phyloP scores from a whole-genome alignment of 1,140 invertebrate species.

The Coptotermes formosanus region DNA sequence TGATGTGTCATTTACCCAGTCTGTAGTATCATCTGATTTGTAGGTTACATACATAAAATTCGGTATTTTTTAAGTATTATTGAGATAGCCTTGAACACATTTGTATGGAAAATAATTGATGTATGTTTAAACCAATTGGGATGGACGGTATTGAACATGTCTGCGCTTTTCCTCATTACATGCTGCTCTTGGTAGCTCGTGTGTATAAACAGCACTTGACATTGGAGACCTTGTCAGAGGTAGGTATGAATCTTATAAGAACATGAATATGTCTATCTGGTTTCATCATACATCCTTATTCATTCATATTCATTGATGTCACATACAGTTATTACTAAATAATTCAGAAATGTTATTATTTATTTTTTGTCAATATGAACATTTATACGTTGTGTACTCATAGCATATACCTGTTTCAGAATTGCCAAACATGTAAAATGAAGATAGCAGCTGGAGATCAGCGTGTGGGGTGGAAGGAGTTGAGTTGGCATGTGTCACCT shows the following conservation, averaged over 20 bases:
- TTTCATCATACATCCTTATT: too few species aligned
- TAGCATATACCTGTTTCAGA: slow-evolving; percentile 47
- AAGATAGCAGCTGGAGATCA: slow-evolving; percentile 74
- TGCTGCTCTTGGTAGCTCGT: background rate
- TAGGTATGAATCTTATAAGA: background rate
- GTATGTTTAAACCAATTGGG: background rate
- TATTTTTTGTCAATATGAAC: background rate
- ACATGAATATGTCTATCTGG: background rate
- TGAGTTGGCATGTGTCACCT: slow-evolving; percentile 75
- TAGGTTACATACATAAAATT: too few species aligned
- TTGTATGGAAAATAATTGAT: too few species aligned
- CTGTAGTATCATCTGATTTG: too few species aligned
- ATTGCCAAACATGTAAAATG: slow-evolving; percentile 66
- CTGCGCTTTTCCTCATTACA: background rate
- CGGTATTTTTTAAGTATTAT: too few species aligned
- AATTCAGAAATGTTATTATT: background rate
- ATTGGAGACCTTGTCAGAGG: background rate
- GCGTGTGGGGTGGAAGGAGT: slow-evolving; percentile 69
- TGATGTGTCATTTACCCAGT: too few species aligned
- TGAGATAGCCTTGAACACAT: too few species aligned
- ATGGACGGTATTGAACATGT: background rate
- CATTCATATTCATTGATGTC: too few species aligned
- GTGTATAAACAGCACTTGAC: background rate
- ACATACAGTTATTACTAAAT: too few species aligned
- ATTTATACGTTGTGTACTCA: slow-evolving; percentile 8